phyloP scores from a whole-genome alignment of 2,888 invertebrate genomes.

The Agonopterix arenella region DNA sequence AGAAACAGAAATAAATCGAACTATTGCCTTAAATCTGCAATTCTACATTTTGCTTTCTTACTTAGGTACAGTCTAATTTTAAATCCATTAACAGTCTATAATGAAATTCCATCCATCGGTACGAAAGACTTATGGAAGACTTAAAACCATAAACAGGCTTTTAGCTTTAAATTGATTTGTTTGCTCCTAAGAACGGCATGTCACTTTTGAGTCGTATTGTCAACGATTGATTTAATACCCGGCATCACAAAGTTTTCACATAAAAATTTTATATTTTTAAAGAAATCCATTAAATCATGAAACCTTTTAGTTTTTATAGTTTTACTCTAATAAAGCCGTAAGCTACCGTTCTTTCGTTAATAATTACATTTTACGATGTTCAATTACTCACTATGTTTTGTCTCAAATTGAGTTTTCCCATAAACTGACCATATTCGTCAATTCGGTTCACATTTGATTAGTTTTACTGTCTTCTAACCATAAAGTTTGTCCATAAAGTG shows the following conservation, averaged over 20 bases:
- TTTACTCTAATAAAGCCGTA: constrained; percentile 12
- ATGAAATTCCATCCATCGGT: no score
- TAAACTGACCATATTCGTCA: constrained; percentile 37
- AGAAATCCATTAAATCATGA: constrained; percentile 12
- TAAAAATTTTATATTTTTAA: constrained; percentile 8
- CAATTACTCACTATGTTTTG: constrained; percentile 40
- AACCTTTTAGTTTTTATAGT: constrained; percentile 19
- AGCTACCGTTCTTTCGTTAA: constrained; percentile 40
- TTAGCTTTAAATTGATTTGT: no score
- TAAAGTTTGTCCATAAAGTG: constrained; percentile 31
- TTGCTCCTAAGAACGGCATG: no score
- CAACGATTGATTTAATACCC: no score
- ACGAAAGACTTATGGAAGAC: no score
- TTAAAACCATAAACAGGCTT: no score
- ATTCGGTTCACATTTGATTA: constrained; percentile 35
- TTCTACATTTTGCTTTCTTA: no score
- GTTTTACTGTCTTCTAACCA: constrained; percentile 32
- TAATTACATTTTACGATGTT: constrained; percentile 38
- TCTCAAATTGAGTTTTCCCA: constrained; percentile 29
- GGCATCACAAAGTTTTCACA: constrained; percentile 3
- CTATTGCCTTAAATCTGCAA: no score
- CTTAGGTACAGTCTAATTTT: no score
- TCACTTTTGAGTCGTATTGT: neutral
- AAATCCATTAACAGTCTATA: no score
- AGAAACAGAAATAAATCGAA: no score